Conservation (phyloP, 1,140 invertebrate species). For the Brachystomella parvula region DNA sequence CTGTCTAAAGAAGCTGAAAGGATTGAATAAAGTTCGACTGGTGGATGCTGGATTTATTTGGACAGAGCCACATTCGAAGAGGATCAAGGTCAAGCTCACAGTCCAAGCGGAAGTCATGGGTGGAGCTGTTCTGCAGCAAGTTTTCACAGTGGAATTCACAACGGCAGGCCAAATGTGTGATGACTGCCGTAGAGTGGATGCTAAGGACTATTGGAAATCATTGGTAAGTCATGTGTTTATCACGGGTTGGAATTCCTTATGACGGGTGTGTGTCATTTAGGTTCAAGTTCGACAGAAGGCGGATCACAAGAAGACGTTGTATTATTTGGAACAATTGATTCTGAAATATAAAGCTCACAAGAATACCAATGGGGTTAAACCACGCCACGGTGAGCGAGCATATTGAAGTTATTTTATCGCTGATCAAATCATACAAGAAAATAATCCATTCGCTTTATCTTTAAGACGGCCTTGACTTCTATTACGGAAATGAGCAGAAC, state of each 20-base stretch:
- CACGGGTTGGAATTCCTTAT: constrained; percentile 39
- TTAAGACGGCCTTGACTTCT: constrained; percentile 94
- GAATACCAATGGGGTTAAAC: constrained; percentile 88
- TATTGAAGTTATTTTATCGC: constrained; percentile 13
- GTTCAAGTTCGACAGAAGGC: constrained; percentile 79
- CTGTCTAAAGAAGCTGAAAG: constrained; percentile 90
- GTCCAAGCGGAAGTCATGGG: constrained; percentile 90
- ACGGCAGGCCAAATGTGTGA: constrained; percentile 93
- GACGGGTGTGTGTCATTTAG: constrained; percentile 39
- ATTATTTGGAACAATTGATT: constrained; percentile 95
- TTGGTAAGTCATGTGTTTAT: constrained; percentile 51
- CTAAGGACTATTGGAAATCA: constrained; percentile 96
- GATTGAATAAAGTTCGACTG: constrained; percentile 77
- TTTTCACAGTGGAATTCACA: constrained; percentile 89
- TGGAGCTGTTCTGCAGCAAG: constrained; percentile 75
- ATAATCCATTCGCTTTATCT: constrained; percentile 10
- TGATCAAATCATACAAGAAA: constrained; percentile 12
- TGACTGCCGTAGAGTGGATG: constrained; percentile 91
- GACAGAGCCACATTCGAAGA: constrained; percentile 98
- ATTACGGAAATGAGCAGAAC: constrained; percentile 76
- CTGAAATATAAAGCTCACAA: constrained; percentile 90
- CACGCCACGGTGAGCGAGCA: constrained; percentile 62
- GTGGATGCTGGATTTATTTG: constrained; percentile 95
- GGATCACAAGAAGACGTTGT: constrained; percentile 96
- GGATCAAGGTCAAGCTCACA: constrained; percentile 92